Base-by-base conservation (phyloP, 2,888 invertebrate genomes). In the Lacanobia wlatinum region DNA sequence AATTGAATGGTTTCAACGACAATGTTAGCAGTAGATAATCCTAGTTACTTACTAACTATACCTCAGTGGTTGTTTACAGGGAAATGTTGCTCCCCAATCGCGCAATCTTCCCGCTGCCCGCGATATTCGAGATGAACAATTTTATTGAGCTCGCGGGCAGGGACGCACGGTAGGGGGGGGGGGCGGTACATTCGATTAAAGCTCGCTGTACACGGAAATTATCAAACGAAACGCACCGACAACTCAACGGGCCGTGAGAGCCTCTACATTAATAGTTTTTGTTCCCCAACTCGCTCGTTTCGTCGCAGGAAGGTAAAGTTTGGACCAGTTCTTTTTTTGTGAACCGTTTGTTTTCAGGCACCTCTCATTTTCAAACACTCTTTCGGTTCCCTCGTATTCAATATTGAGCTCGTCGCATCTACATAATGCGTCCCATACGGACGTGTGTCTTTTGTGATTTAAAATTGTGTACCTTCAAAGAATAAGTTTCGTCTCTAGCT, bases 211-310 rank as follows among this genome's bases (percentile, higher is more conserved):
- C 93, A 94, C 94, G 93, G 93, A 94, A 94, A 95, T 95, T 95
- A 96, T 95, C 94, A 95, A 95, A 95, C 95, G 95, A 92, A 94
- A 94, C 94, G 92, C 94, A 94, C 94, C 92, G 92, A 93, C 93
- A 92, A 93, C 90, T 92, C 95, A 95, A 87, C 94, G 93, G 92
- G 87, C 94, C 93, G 95, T 91, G 92, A 93, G 92, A 92, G 92
- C 89, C 91, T 92, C 92, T 93, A 93, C 93, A 93, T 94, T 94
- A 93, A 94, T 94, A 95, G 95, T 95, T 95, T 95, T 95, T 95
- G 94, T 95, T 92, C 87, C 87, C 90, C 89, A 92, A 92, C 92
- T 92, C 92, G 82, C 88, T 87, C 88, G 91, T 92, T 92, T 91
- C 91, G 91, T 93, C 89, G 88, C 90, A 91, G 90, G 91, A 92